Evolutionary conservation across 2,888 invertebrate genomes (phyloP).

Genomic region (Cosmia trapezina): DNA sequence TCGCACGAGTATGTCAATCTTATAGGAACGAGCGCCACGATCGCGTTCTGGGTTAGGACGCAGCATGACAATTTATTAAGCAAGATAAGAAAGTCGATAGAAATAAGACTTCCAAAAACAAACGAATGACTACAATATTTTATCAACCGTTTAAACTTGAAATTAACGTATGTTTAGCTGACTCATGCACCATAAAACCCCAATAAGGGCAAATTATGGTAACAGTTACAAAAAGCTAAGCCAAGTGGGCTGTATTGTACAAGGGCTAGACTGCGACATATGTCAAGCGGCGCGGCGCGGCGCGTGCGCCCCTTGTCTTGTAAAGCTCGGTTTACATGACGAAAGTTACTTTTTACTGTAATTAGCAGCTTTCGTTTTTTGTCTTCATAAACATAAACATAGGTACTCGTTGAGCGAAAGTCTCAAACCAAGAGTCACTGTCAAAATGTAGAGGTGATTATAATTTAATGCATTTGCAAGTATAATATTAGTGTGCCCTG

Average conservation of each 20-base stretch:
- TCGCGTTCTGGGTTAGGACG: neutral
- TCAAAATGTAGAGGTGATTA: neutral
- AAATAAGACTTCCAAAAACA: neutral
- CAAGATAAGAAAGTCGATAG: neutral
- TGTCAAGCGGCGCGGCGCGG: constrained; percentile 66
- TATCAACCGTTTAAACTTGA: constrained; percentile 27
- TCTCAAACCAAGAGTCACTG: neutral
- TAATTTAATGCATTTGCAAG: neutral
- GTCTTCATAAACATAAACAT: no score
- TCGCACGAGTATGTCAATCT: neutral
- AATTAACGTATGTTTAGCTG: constrained; percentile 43
- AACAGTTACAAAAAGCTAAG: constrained; percentile 29
- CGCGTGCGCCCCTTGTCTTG: constrained; percentile 72
- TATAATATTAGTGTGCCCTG: neutral
- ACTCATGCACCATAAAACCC: constrained; percentile 50
- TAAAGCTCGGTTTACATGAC: constrained; percentile 15
- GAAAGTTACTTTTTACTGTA: no score
- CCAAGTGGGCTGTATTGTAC: constrained; percentile 21
- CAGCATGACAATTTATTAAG: neutral
- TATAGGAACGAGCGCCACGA: neutral
- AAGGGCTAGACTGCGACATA: constrained; percentile 71
- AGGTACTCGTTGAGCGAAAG: neutral
- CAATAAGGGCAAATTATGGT: constrained; percentile 30
- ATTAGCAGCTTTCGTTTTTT: no score
- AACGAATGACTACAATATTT: constrained; percentile 4